A percentile compares a stretch with the other conserved stretches of the same genome.
These are phyloP conservation scores for Paracyprichromis sp. DNA, from an alignment of 2,113 vertebrate species.

Conservation along the genomic window DNA sequence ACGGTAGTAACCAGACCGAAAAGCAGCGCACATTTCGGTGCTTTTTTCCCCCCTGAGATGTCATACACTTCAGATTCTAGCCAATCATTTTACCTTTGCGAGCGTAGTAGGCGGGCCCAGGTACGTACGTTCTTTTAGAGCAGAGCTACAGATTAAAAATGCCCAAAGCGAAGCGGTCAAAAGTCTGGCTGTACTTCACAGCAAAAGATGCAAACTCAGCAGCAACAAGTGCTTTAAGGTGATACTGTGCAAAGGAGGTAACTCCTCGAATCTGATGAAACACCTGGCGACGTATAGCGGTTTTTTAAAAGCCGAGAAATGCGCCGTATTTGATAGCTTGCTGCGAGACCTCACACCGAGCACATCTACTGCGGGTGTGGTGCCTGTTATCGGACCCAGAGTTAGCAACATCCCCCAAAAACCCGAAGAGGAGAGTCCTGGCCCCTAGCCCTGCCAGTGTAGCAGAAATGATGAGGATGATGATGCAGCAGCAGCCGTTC, in stretches of 20 bases:
- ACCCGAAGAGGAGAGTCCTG: no score
- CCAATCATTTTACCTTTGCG: neutral
- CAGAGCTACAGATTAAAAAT: neutral
- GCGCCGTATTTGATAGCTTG: no score
- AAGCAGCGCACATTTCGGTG: accelerated
- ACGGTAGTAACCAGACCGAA: accelerated
- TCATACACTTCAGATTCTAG: accelerated
- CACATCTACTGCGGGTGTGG: no score
- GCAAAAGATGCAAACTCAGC: neutral
- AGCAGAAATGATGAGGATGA: no score
- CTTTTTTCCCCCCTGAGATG: accelerated
- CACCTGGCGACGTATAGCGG: accelerated
- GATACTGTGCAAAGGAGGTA: no score
- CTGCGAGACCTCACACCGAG: no score
- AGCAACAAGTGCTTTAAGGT: neutral
- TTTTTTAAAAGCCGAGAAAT: no score
- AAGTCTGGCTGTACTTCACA: neutral
- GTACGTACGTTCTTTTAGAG: neutral
- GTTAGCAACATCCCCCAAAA: no score
- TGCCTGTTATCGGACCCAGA: no score
- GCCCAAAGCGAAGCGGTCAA: accelerated
- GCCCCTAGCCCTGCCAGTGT: no score
- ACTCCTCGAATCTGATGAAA: accelerated
- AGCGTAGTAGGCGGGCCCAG: accelerated
- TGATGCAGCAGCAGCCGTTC: no score